A percentile compares a stretch with the other conserved stretches of the same genome.
These are phyloP conservation scores for Hoplostethus atlanticus DNA, from an alignment of 2,797 vertebrate species.

Conservation along the genomic window DNA sequence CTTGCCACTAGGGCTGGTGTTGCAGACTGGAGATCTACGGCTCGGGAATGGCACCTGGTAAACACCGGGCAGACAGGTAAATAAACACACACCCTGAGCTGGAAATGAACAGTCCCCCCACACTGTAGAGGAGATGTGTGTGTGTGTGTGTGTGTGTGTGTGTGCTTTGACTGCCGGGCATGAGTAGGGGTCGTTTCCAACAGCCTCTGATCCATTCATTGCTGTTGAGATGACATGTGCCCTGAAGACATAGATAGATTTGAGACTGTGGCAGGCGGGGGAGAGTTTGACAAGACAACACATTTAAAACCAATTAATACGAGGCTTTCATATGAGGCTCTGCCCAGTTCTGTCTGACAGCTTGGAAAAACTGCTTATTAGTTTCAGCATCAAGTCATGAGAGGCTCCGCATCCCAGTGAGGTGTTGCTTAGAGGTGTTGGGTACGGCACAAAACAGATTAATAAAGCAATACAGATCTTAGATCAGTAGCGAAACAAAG, in stretches of 20 bases:
- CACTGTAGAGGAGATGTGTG: neutral
- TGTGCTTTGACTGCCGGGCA: neutral
- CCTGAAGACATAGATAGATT: neutral
- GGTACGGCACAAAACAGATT: too few species aligned
- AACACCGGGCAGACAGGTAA: conserved; percentile 34
- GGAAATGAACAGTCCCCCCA: conserved; percentile 32
- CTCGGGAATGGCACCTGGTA: conserved; percentile 18
- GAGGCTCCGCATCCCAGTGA: too few species aligned
- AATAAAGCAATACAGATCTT: too few species aligned
- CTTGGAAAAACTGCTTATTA: neutral
- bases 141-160: neutral
- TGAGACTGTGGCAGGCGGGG: neutral
- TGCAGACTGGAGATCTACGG: conserved; percentile 51
- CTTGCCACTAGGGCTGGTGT: conserved; percentile 16
- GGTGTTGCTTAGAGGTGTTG: too few species aligned
- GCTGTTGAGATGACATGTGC: too few species aligned
- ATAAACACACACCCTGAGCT: conserved; percentile 29
- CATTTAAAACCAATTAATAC: neutral
- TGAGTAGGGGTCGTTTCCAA: too few species aligned
- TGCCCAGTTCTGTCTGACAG: neutral
- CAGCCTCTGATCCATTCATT: too few species aligned
- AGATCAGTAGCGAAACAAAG: too few species aligned
- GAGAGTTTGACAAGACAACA: neutral
- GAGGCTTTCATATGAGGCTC: too few species aligned
- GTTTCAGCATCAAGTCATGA: too few species aligned